Conservation (phyloP, 2,797 vertebrate species). For the Sarcophilus harrisii region DNA sequence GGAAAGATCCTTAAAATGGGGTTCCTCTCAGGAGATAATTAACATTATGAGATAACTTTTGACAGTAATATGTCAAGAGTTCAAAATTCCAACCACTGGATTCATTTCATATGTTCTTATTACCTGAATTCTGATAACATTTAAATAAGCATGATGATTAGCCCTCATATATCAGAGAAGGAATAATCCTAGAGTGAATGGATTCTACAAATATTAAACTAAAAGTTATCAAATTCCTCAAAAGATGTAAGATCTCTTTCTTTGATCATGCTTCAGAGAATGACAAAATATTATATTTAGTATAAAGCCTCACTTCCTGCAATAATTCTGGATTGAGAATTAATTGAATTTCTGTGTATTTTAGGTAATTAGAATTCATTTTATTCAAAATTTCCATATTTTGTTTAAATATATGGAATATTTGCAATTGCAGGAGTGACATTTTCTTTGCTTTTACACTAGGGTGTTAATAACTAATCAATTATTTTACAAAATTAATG, state of each 20-base stretch:
- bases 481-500: not conserved
- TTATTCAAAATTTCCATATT: not conserved
- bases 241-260: not conserved
- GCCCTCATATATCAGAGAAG: not conserved
- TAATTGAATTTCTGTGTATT: not conserved
- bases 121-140: not conserved
- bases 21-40: not conserved
- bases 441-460: not conserved
- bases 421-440: not conserved
- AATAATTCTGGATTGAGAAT: not conserved
- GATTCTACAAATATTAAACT: not conserved
- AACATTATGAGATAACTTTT: not conserved
- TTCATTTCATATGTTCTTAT: not conserved
- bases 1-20: not conserved
- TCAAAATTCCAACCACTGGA: not conserved
- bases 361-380: not conserved
- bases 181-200: not conserved
- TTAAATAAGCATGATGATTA: not conserved
- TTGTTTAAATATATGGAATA: not conserved
- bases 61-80: not conserved
- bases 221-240: not conserved
- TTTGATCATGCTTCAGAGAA: not conserved
- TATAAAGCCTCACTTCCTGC: not conserved
- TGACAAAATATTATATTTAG: not conserved
- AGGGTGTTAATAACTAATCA: not conserved